Conservation (phyloP, 2,797 vertebrate species). For the Spinibarbus caldwelli region DNA sequence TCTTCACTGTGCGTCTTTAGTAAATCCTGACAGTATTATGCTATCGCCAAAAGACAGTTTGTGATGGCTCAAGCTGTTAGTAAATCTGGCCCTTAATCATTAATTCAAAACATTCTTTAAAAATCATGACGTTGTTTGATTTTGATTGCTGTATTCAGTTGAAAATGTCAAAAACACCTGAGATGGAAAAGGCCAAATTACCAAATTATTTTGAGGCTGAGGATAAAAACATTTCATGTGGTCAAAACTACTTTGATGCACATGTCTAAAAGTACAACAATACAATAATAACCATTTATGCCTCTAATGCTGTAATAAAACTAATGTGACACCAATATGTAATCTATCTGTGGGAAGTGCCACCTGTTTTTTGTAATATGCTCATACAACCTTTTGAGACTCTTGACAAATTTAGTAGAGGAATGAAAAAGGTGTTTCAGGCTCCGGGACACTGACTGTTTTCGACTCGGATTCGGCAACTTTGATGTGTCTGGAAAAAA, state of each 20-base stretch:
- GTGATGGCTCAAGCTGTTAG: too few relatives aligned
- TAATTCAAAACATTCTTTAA: not conserved
- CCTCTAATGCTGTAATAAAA: not conserved
- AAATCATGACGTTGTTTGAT: not conserved
- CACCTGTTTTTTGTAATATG: constrained; percentile 13
- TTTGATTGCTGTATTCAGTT: not conserved
- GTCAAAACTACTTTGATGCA: not conserved
- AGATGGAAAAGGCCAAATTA: not conserved
- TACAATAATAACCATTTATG: not conserved
- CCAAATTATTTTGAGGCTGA: not conserved
- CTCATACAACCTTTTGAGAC: constrained; percentile 86
- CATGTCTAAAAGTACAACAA: not conserved
- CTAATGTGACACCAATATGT: not conserved
- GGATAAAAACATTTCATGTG: not conserved
- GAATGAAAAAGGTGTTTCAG: constrained; percentile 97
- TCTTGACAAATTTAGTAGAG: constrained; percentile 98
- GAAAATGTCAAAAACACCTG: not conserved
- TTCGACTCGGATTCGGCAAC: constrained; percentile 90
- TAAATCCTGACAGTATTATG: too few relatives aligned
- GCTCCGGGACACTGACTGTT: constrained; percentile 94
- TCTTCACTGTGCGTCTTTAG: too few relatives aligned
- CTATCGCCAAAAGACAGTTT: too few relatives aligned
- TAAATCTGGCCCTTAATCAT: not conserved
- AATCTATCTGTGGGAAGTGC: not conserved
- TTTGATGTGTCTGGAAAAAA: constrained; percentile 84